Percentiles rank a stretch among this genome's conserved stretches.
phyloP scores from a whole-genome alignment of 1,140 invertebrate genomes.

The Manduca sexta region DNA sequence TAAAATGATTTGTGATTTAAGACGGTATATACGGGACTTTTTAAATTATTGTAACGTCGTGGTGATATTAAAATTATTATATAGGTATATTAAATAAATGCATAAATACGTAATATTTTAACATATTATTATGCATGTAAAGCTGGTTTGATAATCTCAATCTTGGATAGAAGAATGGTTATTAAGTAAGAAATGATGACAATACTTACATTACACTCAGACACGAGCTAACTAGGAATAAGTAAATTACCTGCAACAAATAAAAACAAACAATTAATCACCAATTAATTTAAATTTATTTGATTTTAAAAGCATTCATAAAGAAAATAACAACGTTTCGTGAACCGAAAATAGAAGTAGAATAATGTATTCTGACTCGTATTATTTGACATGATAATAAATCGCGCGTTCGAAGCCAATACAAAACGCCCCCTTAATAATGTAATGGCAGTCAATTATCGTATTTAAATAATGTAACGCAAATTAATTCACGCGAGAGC shows the following conservation, averaged over 20 bases:
- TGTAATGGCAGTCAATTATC: slow-evolving; percentile 38
- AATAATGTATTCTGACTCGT: background rate
- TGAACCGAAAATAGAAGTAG: too few species aligned
- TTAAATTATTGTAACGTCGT: background rate
- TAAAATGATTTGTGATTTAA: slow-evolving; percentile 6
- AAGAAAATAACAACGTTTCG: too few species aligned
- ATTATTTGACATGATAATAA: background rate
- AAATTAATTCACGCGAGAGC: slow-evolving; percentile 35
- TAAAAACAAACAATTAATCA: background rate
- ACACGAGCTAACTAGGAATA: background rate
- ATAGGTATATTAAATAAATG: too few species aligned
- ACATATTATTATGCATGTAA: too few species aligned
- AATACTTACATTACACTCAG: too few species aligned
- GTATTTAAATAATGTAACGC: slow-evolving; percentile 45
- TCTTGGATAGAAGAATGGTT: too few species aligned
- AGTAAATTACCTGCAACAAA: slow-evolving; percentile 24
- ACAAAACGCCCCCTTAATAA: slow-evolving; percentile 32
- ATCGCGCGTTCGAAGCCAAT: slow-evolving; percentile 1
- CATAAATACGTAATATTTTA: too few species aligned
- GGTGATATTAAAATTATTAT: too few species aligned
- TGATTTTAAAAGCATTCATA: too few species aligned
- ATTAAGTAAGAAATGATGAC: too few species aligned
- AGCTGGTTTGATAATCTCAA: too few species aligned
- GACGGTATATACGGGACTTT: background rate
- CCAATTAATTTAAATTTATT: too few species aligned